Percentiles rank a stretch among this genome's conserved stretches.
These are phyloP conservation scores for Abramis brama DNA, from an alignment of 2,113 vertebrate genomes.

Conservation along the genomic window DNA sequence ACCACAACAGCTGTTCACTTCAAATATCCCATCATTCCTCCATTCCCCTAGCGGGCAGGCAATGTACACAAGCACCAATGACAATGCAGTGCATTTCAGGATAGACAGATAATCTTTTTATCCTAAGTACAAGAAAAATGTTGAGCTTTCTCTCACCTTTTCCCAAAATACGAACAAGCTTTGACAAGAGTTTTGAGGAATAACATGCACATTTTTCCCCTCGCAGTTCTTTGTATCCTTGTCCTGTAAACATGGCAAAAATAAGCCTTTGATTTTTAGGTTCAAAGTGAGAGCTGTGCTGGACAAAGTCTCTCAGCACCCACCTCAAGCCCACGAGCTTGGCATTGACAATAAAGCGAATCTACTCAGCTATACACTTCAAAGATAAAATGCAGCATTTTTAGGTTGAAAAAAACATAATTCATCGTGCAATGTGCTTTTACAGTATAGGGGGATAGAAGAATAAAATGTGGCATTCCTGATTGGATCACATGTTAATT, in stretches of 20 bases:
- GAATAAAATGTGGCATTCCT: neutral
- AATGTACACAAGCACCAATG: neutral
- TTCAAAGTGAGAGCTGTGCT: slow-evolving; percentile 53
- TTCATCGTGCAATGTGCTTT: neutral
- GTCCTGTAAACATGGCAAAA: slow-evolving; percentile 56
- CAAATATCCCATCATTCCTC: neutral
- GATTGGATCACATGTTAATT: slow-evolving; percentile 51
- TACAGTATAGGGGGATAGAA: neutral
- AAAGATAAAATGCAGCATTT: neutral
- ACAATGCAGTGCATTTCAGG: neutral
- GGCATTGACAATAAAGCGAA: slow-evolving; percentile 42
- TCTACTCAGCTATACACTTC: slow-evolving; percentile 5
- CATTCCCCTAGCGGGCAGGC: neutral
- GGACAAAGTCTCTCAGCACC: slow-evolving; percentile 43
- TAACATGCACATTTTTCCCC: slow-evolving; percentile 31
- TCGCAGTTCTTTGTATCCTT: slow-evolving; percentile 40
- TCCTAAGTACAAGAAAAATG: slow-evolving; percentile 16
- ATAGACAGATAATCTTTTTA: slow-evolving; percentile 19
- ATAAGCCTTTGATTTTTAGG: slow-evolving; percentile 56
- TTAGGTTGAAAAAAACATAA: neutral
- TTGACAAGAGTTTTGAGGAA: slow-evolving; percentile 37
- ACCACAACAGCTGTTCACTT: slow-evolving; percentile 43
- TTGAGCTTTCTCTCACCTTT: slow-evolving; percentile 26
- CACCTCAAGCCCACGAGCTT: slow-evolving; percentile 32
- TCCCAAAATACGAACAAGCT: neutral